Conservation (phyloP, 2,888 invertebrate genomes). For the Dolichopus griseipennis region DNA sequence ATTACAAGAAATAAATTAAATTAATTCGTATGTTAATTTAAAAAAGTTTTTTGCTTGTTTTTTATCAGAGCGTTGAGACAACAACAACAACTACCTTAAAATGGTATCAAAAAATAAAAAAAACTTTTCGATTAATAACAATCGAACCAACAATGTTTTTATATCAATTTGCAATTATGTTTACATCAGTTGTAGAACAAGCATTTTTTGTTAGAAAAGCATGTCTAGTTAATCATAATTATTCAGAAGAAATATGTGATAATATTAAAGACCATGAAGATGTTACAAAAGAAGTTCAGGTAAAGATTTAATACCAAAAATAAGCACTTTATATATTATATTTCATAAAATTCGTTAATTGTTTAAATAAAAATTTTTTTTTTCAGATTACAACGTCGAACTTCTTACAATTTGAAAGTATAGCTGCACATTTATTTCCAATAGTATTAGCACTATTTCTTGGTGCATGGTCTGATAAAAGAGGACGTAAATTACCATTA, state of each 20-base stretch:
- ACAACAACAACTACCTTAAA: conserved; percentile 15
- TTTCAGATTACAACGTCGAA: conserved; percentile 58
- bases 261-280: conserved; percentile 51
- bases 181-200: conserved; percentile 70
- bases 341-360: not conserved
- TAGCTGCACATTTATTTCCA: conserved; percentile 64
- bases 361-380: not conserved
- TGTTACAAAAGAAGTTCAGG: conserved; percentile 61
- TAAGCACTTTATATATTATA: not conserved
- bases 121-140: conserved; percentile 45
- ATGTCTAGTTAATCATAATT: conserved; percentile 64
- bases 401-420: conserved; percentile 70
- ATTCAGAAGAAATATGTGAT: conserved; percentile 57
- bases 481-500: conserved; percentile 65
- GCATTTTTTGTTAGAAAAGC: conserved; percentile 70
- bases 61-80: no score
- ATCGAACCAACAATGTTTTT: conserved; percentile 82
- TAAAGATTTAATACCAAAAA: conserved; percentile 30
- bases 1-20: no score
- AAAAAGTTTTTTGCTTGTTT: no score
- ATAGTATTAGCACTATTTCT: conserved; percentile 68
- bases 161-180: conserved; percentile 82
- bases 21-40: no score
- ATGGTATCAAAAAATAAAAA: conserved; percentile 36
- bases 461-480: conserved; percentile 73